phyloP scores from a whole-genome alignment of 2,797 vertebrate genomes.

The Lepilemur septentrionalis region DNA sequence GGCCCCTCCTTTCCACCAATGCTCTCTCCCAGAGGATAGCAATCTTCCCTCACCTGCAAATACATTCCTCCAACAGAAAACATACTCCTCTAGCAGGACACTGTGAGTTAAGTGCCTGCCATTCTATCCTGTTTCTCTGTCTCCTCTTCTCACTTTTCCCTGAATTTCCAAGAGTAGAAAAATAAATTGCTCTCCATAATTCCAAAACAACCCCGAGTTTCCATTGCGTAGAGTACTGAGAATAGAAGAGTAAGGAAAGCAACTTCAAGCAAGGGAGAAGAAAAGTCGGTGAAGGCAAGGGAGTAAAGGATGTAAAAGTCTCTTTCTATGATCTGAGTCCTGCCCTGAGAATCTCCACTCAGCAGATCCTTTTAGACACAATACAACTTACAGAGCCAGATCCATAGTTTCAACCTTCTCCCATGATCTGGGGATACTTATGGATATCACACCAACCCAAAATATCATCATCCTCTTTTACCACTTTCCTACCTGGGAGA shows the following conservation, averaged over 20 bases:
- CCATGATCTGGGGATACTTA: not conserved
- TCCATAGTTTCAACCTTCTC: not conserved
- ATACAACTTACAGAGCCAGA: not conserved
- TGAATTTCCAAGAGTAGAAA: constrained; percentile 24
- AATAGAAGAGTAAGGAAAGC: not conserved
- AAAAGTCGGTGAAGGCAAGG: not conserved
- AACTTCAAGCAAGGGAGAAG: not conserved
- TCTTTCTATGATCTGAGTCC: not conserved
- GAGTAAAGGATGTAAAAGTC: not conserved
- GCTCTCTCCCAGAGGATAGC: not conserved
- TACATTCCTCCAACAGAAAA: not conserved
- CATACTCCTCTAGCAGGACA: not conserved
- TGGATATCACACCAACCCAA: not conserved
- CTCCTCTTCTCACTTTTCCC: not conserved
- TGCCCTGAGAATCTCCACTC: not conserved
- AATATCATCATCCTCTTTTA: not conserved
- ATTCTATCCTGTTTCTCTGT: not conserved
- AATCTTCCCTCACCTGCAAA: not conserved
- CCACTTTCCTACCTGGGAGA: not conserved
- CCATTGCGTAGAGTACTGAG: not conserved
- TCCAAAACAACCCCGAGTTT: not conserved
- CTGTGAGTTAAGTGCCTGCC: not conserved
- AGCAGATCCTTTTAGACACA: not conserved
- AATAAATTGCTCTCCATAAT: not conserved
- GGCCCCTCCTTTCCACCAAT: not conserved